Evolutionary conservation across 1,140 invertebrate species (phyloP).

Genomic region (Lanistes nyassanus): DNA sequence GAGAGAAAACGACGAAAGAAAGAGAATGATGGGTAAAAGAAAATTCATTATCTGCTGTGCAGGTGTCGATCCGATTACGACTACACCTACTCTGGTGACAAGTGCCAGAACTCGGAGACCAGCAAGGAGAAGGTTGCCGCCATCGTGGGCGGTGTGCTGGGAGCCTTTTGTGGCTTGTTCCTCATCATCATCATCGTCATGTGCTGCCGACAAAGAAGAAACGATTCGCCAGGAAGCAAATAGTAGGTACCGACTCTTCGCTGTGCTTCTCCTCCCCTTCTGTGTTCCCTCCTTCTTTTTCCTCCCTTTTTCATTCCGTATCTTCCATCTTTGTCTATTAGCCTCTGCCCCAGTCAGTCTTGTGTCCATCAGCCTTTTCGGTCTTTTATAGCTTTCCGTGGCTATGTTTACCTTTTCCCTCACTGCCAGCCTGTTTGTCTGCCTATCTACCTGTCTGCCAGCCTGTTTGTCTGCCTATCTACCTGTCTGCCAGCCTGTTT

Average conservation of each 20-base stretch:
- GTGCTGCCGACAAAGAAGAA: slow-evolving; percentile 4
- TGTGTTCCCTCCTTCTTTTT: not conserved
- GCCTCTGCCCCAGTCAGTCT: not conserved
- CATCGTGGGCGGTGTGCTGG: slow-evolving; percentile 16
- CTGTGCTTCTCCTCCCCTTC: not conserved
- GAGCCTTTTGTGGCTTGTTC: slow-evolving; percentile 3
- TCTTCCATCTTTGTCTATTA: not conserved
- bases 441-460: slow-evolving; percentile 4
- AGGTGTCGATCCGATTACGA: slow-evolving; percentile 6
- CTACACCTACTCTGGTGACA: not conserved
- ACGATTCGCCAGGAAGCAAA: not conserved
- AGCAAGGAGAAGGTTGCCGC: not conserved
- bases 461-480: slow-evolving; percentile 6
- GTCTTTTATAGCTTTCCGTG: not conserved
- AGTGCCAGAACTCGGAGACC: not conserved
- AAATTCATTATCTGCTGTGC: not conserved
- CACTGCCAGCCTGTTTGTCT: not conserved
- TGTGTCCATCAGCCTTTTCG: not conserved
- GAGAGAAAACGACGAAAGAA: too few species aligned
- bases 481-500: not conserved
- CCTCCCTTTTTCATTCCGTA: not conserved
- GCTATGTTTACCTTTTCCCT: not conserved
- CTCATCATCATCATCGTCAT: slow-evolving; percentile 11
- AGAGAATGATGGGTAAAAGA: too few species aligned
- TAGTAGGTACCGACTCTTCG: not conserved